Percentiles rank a stretch among this genome's conserved stretches.
Evolutionary conservation across 2,797 vertebrate species (phyloP).

Genomic region (Adelosebastes latens): DNA sequence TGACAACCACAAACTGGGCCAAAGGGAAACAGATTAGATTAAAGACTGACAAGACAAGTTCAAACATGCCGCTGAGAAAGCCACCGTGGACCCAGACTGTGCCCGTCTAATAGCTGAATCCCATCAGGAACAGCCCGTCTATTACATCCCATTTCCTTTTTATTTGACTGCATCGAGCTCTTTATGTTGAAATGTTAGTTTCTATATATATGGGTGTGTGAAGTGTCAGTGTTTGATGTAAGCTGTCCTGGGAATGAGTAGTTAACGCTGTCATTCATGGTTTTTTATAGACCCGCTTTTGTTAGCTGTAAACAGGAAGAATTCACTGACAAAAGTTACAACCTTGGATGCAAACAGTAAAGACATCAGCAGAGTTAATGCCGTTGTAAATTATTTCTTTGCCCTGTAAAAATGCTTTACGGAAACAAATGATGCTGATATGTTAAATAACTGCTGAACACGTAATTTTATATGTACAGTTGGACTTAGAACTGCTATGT

Average conservation of each 20-base stretch:
- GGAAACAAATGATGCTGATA: background rate
- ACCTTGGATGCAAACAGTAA: slow-evolving; percentile 6
- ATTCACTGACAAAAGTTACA: slow-evolving; percentile 33
- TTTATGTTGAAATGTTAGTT: slow-evolving; percentile 6
- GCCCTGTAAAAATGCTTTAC: background rate
- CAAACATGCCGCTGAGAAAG: slow-evolving; percentile 36
- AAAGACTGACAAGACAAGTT: slow-evolving; percentile 44
- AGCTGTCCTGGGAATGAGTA: background rate
- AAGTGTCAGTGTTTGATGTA: slow-evolving; percentile 12
- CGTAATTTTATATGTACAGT: background rate
- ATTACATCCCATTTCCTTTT: slow-evolving; percentile 24
- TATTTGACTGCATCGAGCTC: slow-evolving; percentile 19
- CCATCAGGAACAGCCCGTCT: slow-evolving; percentile 9
- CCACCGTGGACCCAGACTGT: background rate
- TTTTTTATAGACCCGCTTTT: slow-evolving; percentile 29
- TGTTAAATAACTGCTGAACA: background rate
- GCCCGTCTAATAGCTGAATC: slow-evolving; percentile 17
- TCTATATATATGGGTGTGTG: background rate
- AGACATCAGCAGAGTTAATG: slow-evolving; percentile 14
- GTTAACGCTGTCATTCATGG: background rate
- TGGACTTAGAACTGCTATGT: background rate
- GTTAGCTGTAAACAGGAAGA: slow-evolving; percentile 20
- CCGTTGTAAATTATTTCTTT: slow-evolving; percentile 4
- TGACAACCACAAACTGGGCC: slow-evolving; percentile 60
- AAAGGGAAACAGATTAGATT: slow-evolving; percentile 58